Evolutionary conservation across 1,140 invertebrate species (phyloP).

Genomic region (Augochlora pura): DNA sequence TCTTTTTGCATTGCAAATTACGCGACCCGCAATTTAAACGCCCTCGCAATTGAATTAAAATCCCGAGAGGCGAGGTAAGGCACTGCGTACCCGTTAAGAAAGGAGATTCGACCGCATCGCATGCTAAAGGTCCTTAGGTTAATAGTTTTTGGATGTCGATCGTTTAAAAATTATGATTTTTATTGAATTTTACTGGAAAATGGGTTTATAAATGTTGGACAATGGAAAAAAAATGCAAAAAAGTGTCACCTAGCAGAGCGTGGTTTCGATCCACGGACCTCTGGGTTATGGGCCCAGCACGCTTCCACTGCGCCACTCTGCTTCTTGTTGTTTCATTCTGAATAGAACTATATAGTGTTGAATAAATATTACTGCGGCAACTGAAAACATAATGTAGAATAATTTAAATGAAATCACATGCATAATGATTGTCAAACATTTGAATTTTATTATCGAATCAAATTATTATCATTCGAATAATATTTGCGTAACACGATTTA

Average conservation of each 20-base stretch:
- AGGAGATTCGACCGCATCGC: background rate
- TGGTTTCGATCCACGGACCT: constrained; percentile 98
- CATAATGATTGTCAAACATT: background rate
- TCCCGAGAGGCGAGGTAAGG: background rate
- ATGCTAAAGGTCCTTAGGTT: background rate
- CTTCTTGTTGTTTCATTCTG: constrained; percentile 37
- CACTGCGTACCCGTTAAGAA: background rate
- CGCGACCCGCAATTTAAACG: constrained; percentile 44
- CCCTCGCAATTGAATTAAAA: constrained; percentile 46
- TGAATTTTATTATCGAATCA: background rate
- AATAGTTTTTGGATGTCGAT: too few relatives aligned
- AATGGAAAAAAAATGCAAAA: constrained; percentile 51
- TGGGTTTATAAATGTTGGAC: background rate
- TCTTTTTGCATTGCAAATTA: constrained; percentile 59
- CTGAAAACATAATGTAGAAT: too few relatives aligned
- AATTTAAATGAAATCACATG: background rate
- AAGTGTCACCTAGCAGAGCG: constrained; percentile 88
- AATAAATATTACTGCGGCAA: background rate
- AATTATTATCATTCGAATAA: background rate
- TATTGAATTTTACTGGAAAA: background rate
- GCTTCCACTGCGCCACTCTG: constrained; percentile 99
- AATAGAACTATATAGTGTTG: fast-evolving
- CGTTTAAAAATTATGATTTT: background rate
- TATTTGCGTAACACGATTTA: too few relatives aligned
- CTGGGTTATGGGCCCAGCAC: constrained; percentile 99